Conservation (phyloP, 53 echinoderm and acorn worm species). For the Hippasteria phrygiana region DNA sequence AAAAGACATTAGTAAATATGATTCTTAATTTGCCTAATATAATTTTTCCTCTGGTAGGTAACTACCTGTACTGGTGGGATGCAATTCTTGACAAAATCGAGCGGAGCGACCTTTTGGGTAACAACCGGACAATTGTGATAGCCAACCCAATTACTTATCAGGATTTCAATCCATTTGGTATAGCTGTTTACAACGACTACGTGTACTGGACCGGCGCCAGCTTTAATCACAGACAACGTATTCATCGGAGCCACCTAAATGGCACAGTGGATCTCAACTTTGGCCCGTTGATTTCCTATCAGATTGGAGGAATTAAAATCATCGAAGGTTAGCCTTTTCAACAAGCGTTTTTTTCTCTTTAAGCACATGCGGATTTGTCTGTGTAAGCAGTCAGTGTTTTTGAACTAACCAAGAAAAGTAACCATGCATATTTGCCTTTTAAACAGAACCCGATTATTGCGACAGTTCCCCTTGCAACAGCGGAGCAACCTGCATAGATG, state of each 20-base stretch:
- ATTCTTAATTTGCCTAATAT: not conserved
- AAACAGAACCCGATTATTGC: not conserved
- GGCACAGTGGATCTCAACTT: not conserved
- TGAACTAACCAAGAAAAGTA: no score
- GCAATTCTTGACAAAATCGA: conserved; percentile 47
- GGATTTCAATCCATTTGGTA: conserved; percentile 51
- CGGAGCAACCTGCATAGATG: conserved; percentile 2
- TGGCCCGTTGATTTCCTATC: not conserved
- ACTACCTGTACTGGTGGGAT: conserved; percentile 68
- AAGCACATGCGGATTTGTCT: not conserved
- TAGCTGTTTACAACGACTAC: conserved; percentile 52
- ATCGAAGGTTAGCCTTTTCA: not conserved
- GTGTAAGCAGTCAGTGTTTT: not conserved
- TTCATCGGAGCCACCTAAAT: not conserved
- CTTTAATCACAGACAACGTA: not conserved
- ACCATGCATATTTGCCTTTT: no score
- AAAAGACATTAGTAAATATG: not conserved
- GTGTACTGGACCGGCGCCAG: conserved; percentile 73
- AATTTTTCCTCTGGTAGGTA: conserved; percentile 2
- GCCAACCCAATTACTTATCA: not conserved
- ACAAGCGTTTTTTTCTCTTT: no score
- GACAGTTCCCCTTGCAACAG: conserved; percentile 3
- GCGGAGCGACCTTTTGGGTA: conserved; percentile 29
- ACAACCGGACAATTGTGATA: conserved; percentile 14
- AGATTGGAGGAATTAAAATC: not conserved